Evolutionary conservation across 2,113 vertebrate genomes (phyloP), one percentile per base, ranked within the genome.

Genomic region (Forbesichthys agassizii): DNA sequence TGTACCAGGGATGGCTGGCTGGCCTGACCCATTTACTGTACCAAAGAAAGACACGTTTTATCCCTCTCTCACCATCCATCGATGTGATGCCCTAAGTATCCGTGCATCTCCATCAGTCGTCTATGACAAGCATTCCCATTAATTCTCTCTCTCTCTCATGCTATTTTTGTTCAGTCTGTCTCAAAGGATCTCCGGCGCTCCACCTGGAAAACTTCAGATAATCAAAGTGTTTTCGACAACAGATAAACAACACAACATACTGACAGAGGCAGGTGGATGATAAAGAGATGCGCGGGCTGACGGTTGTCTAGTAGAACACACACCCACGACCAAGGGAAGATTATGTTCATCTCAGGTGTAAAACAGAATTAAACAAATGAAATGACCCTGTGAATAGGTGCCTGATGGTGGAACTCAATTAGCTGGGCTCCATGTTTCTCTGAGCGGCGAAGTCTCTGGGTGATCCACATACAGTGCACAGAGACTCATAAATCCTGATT

Each of bases 401-500:
- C 72, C 84, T 83, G 77, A 80, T 80, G 74, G 75, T 87, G 68
- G 48, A 81, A 88, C 84, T 82, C 79, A 78, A 84, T 90, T 89
- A 89, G 80, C 65, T 11, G 1, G 48, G 57, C 73, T 63, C 59
- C 48, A 64, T 75, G 78, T 3, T 18, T 66, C 54, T 57, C 64
- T 69, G 79, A 64, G 76, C 52, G 72, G 58, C 48, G 5, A 74
- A 80, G 74, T 73, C 53, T 74, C 81, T 56, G 52, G 51, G 71
- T 69, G 76, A 53, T 66, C 78, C 73, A 71, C 80, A 74, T 71
- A 69, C 65, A 66, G 71, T 69, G 13, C 66, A 14, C 33, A 76
- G 67, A 84, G 78, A 74, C 73, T 80, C 84, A 89, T 89, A 82
- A 88, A 90, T 90, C 85, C 85, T 81, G 81, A 89, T 90, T 86